phyloP scores from a whole-genome alignment of 2,113 vertebrate genomes.

The Colinus virginianus region DNA sequence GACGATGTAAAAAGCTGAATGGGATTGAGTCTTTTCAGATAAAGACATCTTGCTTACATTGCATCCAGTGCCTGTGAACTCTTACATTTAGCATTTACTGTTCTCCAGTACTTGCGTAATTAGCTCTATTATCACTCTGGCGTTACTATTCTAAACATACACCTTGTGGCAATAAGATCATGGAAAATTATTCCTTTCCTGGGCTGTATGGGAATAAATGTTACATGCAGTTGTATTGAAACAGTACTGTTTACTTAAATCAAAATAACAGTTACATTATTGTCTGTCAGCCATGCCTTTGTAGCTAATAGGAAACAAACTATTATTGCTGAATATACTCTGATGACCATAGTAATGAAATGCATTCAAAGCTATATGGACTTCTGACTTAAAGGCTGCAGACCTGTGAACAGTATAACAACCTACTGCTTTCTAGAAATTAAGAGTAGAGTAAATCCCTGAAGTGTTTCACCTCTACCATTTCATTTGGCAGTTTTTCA shows the following conservation, averaged over 20 bases:
- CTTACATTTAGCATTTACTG: neutral
- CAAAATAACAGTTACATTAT: neutral
- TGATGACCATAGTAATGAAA: neutral
- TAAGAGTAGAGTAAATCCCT: conserved; percentile 18
- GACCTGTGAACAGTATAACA: neutral
- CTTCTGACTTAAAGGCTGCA: neutral
- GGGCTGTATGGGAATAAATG: neutral
- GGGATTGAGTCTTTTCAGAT: neutral
- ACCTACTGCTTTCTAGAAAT: conserved; percentile 19
- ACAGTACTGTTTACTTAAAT: neutral
- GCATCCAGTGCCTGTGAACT: neutral
- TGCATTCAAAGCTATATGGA: neutral
- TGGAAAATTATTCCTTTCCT: neutral
- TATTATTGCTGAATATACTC: neutral
- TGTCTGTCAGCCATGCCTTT: neutral
- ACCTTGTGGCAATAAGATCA: neutral
- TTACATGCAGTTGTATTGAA: neutral
- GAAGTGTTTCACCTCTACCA: conserved; percentile 22
- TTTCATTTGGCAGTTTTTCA: conserved; percentile 33
- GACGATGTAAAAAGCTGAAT: neutral
- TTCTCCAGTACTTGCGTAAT: neutral
- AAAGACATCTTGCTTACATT: neutral
- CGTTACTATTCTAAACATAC: fast-evolving
- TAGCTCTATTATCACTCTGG: neutral
- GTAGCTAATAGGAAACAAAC: neutral